Evolutionary conservation across 2,113 vertebrate genomes (phyloP).

Genomic region (Suncus etruscus): DNA sequence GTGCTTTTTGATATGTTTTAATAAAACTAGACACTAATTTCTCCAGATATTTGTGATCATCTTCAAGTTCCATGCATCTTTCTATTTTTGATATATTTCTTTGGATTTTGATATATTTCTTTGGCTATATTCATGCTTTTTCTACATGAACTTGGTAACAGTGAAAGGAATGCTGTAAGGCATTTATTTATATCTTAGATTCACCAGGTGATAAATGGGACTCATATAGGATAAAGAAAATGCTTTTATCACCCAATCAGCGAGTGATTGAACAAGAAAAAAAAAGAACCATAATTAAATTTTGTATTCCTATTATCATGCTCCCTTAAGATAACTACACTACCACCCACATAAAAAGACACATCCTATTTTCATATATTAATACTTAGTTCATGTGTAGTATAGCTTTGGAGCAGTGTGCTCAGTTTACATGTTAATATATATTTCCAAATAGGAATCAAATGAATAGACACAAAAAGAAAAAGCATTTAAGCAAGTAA

Average conservation of each 20-base stretch:
- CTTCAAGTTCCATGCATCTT: background rate
- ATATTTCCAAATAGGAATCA: background rate
- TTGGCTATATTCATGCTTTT: slow-evolving; percentile 3
- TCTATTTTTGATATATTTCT: background rate
- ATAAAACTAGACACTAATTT: background rate
- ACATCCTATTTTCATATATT: background rate
- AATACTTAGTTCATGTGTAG: background rate
- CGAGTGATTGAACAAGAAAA: too few relatives aligned
- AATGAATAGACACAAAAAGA: background rate
- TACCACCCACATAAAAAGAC: background rate
- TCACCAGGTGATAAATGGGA: background rate
- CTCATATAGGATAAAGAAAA: background rate
- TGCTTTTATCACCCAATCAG: too few relatives aligned
- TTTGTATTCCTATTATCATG: background rate
- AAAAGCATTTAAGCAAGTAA: background rate
- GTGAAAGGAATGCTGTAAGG: background rate
- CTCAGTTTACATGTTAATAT: background rate
- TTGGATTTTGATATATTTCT: background rate
- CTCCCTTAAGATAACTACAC: background rate
- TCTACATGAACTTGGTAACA: background rate
- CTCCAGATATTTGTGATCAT: background rate
- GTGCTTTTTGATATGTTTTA: background rate
- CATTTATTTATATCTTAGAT: background rate
- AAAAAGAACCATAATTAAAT: background rate
- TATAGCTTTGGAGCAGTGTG: background rate